These are phyloP conservation scores for Mactra quadrangularis DNA, from an alignment of 1,140 invertebrate genomes.

Conservation along the genomic window DNA sequence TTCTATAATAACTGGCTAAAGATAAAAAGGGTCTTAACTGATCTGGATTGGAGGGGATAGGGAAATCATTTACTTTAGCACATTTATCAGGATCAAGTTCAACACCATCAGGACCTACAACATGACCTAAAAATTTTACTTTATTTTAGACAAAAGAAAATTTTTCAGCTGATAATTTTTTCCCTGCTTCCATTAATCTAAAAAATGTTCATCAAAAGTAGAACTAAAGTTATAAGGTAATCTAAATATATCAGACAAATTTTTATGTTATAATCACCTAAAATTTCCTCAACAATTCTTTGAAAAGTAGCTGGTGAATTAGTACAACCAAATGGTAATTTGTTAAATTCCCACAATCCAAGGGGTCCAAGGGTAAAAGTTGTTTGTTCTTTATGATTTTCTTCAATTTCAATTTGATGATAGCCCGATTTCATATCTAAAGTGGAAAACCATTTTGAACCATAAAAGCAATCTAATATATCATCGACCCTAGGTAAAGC, in stretches of 20 bases:
- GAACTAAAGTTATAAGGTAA: slow-evolving; percentile 17
- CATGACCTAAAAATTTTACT: slow-evolving; percentile 12
- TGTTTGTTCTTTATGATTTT: slow-evolving; percentile 78
- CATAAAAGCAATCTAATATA: slow-evolving; percentile 78
- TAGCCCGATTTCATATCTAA: slow-evolving; percentile 81
- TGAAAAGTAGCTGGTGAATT: slow-evolving; percentile 32
- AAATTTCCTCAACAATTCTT: slow-evolving; percentile 63
- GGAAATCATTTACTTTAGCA: background rate
- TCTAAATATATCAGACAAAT: slow-evolving; percentile 20
- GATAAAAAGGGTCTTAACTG: slow-evolving; percentile 6
- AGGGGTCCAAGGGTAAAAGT: slow-evolving; percentile 60
- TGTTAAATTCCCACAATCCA: slow-evolving; percentile 56
- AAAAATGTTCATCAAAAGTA: slow-evolving; percentile 27
- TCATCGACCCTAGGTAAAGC: slow-evolving; percentile 85
- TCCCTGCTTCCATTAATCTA: slow-evolving; percentile 7
- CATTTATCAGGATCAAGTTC: slow-evolving; percentile 10
- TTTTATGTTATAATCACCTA: slow-evolving; percentile 31
- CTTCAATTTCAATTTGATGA: slow-evolving; percentile 80
- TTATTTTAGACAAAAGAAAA: slow-evolving; percentile 4
- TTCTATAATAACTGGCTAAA: background rate
- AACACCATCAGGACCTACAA: slow-evolving; percentile 11
- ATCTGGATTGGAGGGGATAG: background rate
- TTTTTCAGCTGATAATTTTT: slow-evolving; percentile 20
- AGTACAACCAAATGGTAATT: slow-evolving; percentile 23
- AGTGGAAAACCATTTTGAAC: slow-evolving; percentile 80